Evolutionary conservation across 2,888 invertebrate species (phyloP).

Genomic region (Torymus auratus): DNA sequence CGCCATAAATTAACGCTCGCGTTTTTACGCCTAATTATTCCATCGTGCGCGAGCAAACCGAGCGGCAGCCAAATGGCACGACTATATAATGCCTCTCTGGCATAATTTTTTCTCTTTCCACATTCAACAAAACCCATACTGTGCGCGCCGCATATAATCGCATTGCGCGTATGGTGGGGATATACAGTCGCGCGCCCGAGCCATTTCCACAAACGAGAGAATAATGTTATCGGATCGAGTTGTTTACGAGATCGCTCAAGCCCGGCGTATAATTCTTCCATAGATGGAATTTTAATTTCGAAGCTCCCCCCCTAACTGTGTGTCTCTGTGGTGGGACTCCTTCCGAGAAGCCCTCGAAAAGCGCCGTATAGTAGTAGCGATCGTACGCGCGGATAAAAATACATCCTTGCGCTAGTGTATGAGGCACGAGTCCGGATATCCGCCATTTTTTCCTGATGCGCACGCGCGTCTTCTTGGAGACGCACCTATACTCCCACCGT

Average conservation of each 20-base stretch:
- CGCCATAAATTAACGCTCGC: background rate
- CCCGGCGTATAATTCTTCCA: slow-evolving; percentile 48
- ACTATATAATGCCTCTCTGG: background rate
- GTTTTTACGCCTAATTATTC: background rate
- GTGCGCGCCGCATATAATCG: slow-evolving; percentile 10
- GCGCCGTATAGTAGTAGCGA: slow-evolving; percentile 29
- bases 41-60: background rate
- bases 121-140: background rate
- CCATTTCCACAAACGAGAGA: slow-evolving; percentile 13
- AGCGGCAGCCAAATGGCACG: too few relatives aligned
- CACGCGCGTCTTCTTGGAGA: background rate
- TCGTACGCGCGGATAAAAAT: slow-evolving; percentile 50
- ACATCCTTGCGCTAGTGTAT: slow-evolving; percentile 22
- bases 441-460: slow-evolving; percentile 50
- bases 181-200: too few relatives aligned
- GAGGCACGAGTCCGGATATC: slow-evolving; percentile 51
- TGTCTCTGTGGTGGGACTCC: background rate
- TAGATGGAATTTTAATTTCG: slow-evolving; percentile 56
- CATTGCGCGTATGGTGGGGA: background rate
- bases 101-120: background rate
- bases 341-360: slow-evolving; percentile 47
- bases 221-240: slow-evolving; percentile 29
- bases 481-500: too few relatives aligned
- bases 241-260: slow-evolving; percentile 43
- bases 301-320: slow-evolving; percentile 6